Evolutionary conservation across 2,113 vertebrate genomes (phyloP), one percentile per base, ranked within the genome.

Genomic region (Poecilia latipinna): DNA sequence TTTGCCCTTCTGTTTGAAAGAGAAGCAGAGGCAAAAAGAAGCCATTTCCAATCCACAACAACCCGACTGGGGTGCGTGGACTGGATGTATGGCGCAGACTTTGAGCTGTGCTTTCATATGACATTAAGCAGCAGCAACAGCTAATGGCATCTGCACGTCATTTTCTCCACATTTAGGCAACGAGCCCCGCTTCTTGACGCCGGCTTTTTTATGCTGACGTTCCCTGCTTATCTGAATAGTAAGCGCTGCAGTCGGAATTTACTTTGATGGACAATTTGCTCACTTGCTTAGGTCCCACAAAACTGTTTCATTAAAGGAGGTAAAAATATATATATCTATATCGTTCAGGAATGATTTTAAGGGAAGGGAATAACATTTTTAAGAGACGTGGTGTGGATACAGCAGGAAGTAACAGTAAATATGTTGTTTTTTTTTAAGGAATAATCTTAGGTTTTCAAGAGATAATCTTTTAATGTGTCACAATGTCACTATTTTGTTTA

Each of bases 1-100:
- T 83, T 82, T 86, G 75, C 69, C 82, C 71, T 82, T 80, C 71
- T 71, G 28, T 79, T 75, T 65, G 64, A 71, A 74, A 32, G 51
- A 54, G 64, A 68, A 32, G n/a, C 39, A 63, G 54, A 8, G 75
- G 31, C 32, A 37, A 76, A 78, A 71, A 28, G 51, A 72, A 65
- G n/a, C 68, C 68, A 65, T 65, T 32, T 73, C 57, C 66, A 19
- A 69, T 66, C 11, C 54, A 65, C 68, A 78, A 82, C 62, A 79
- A 22, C 37, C 35, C 54, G 64, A 26, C 19, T 17, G 12, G 22
- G 29, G 65, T 74, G 32, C 51, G 3, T 33, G 42, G 17, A 33
- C 31, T 37, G 51, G n/a, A 68, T 35, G 24, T 3, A n/a, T n/a
- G 22, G 2, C 10, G 19, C 28, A 64, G 17, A 8, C 28, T 28